These are phyloP conservation scores for Serilophus lunatus DNA, from an alignment of 2,113 vertebrate genomes.

Conservation along the genomic window DNA sequence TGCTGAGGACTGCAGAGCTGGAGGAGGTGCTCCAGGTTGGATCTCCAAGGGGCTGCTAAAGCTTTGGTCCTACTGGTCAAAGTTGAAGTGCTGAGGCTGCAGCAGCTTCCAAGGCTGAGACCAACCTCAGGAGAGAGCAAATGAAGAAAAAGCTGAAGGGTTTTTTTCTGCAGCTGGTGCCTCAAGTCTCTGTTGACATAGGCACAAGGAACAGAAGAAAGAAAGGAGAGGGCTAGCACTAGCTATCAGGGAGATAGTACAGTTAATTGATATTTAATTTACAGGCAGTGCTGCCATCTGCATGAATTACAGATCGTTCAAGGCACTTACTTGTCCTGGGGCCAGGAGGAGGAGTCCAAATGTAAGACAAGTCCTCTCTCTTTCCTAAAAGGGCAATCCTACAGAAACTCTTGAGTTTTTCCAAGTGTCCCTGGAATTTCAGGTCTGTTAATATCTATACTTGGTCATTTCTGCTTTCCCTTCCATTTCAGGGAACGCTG, in stretches of 20 bases:
- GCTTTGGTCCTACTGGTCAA: neutral
- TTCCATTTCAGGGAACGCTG: neutral
- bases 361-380: neutral
- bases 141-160: neutral
- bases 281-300: neutral
- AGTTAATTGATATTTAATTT: slow-evolving; percentile 6
- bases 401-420: neutral
- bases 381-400: neutral
- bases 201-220: neutral
- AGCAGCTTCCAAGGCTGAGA: neutral
- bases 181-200: neutral
- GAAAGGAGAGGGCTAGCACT: neutral
- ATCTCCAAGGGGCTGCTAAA: neutral
- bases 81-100: neutral
- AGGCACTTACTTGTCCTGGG: neutral
- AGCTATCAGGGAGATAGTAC: neutral
- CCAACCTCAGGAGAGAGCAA: neutral
- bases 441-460: neutral
- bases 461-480: neutral
- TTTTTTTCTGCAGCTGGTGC: neutral
- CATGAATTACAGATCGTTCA: neutral
- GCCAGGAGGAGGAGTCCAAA: neutral
- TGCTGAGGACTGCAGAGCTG: neutral
- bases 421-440: neutral
- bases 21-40: neutral